Base-by-base conservation (phyloP, 2,113 vertebrate genomes). In the Hippopotamus amphibius region DNA sequence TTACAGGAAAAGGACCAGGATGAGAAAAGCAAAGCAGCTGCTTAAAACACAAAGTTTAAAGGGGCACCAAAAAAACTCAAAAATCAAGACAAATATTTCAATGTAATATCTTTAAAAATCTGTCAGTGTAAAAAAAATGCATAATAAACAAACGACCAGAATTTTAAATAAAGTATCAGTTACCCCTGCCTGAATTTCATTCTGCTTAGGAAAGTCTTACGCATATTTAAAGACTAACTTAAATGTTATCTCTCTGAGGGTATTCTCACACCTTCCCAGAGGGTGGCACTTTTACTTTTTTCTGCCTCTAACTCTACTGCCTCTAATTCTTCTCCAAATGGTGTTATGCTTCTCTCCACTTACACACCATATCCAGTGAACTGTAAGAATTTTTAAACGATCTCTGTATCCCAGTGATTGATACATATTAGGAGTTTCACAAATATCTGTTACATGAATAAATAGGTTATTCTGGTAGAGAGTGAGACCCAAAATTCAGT, bases 31-130 rank as follows among this genome's bases (percentile, higher is more conserved):
- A 30, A 86, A 53, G 7, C 2, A 76, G n/a, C 84, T 16, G 11
- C 59, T 85, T 93, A 10, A 37, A n/a, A 15, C n/a, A 90, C 14
- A 37, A 92, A 55, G 30, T 61, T 81, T 81, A 84, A 97, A 97
- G 19, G 4, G 5, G 9, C 59, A 43, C 28, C 37, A 72, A 69
- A 91, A 81, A 88, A 63, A 11, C 3, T 66, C 10, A 61, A 21
- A 28, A 30, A 43, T 84, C 28, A 89, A 93, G 21, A 82, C 30
- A 89, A 88, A 50, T 63, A 86, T 33, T 86, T 68, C 55, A 85
- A 88, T 43, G 30, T 6, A 66, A 14, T 50, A 55, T n/a, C 37
- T 77, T 55, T 37, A 21, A 57, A 93, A 94, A 71, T 90, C 50
- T 69, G n/a, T 57, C 12, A 76, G 66, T 53, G 1, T 7, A 41